Base-by-base conservation (phyloP, 1,140 invertebrate genomes). In the Rhopalosiphum maidis region DNA sequence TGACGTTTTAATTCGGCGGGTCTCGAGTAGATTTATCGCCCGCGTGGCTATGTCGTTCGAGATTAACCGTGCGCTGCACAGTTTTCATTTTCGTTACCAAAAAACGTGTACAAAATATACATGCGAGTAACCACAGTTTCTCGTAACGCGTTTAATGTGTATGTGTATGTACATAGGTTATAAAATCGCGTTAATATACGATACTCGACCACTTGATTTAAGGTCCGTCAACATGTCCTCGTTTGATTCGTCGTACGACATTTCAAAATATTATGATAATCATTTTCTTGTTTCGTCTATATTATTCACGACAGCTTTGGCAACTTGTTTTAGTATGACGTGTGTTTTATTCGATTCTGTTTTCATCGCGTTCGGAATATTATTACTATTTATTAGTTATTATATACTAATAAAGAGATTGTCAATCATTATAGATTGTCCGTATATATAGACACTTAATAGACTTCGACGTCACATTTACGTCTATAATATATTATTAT, bases 1-100 rank as follows among this genome's bases (percentile, higher is more conserved):
- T 85, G 86, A 93, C 87, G 48, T 93, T 93, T 93, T 90, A 77
- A 93, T 89, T 90, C 77, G 60, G 89, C 51, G 46, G 77, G 60
- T 54, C 35, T 25, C 85, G 55, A 21, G n/a, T 55, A 90, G 77
- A 93, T 93, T 83, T 83, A 93, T 93, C 87, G 85, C 15, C 43
- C 35, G 30, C 43, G 25, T 30, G 9, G 41, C 25, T 21, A 15
- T 43, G n/a, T 51, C 23, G 82, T 93, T 51, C 18, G n/a, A 35
- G 68, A 92, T 92, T 51, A 51, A 92, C 68, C 90, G 51, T 92
- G 46, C 23, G 18, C 37, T 68, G 54, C n/a, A 6, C 43, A 18
- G 91, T 92, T 83, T 92, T 85, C n/a, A 18, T 35, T 83, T 48
- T 83, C n/a, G n/a, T 37, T 15, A 0, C 77, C 21, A 46, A 11